A percentile compares a stretch with the other conserved stretches of the same genome.
Conservation (phyloP, 2,797 vertebrate genomes). For the Artibeus jamaicensis region DNA sequence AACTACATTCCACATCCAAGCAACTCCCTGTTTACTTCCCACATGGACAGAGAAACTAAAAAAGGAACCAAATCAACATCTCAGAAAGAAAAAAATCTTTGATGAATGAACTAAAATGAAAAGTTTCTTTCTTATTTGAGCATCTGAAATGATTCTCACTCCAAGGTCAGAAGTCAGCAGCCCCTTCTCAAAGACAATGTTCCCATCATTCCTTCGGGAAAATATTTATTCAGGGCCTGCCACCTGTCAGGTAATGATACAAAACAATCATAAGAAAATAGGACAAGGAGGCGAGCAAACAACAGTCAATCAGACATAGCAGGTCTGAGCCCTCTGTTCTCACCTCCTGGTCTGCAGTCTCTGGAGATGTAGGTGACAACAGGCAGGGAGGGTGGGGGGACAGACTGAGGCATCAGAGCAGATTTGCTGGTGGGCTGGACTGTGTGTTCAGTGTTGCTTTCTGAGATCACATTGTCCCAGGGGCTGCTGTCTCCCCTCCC, state of each 20-base stretch:
- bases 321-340: neutral
- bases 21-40: neutral
- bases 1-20: neutral
- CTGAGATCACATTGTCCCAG: neutral
- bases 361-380: neutral
- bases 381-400: neutral
- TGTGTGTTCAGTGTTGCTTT: neutral
- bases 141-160: neutral
- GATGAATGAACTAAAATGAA: neutral
- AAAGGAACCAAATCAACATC: neutral
- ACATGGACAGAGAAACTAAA: neutral
- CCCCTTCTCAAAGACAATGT: neutral
- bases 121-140: neutral
- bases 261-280: neutral
- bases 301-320: neutral
- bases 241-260: fast-evolving
- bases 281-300: neutral
- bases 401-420: neutral
- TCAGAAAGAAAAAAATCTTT: neutral
- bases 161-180: neutral
- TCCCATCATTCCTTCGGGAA: neutral
- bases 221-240: neutral
- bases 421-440: neutral
- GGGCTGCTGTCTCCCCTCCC: neutral
- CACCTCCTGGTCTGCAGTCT: neutral